Conservation (phyloP, 1,140 invertebrate genomes). For the Cyclargus thomasi region DNA sequence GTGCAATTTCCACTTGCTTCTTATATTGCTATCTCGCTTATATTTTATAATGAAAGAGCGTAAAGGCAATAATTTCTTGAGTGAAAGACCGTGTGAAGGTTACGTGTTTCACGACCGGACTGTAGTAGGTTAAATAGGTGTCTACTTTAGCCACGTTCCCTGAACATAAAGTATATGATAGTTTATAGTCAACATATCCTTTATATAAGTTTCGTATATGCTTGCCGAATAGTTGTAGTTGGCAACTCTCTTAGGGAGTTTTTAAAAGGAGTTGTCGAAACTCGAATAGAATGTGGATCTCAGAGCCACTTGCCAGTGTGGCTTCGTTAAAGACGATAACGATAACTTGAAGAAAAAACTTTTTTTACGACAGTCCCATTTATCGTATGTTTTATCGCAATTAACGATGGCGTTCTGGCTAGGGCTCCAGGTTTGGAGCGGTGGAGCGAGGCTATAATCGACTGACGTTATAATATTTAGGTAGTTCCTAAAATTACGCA, state of each 20-base stretch:
- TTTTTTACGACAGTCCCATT: not conserved
- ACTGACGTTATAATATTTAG: slow-evolving; percentile 4
- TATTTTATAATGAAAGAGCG: no score
- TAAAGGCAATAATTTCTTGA: no score
- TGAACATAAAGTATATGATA: not conserved
- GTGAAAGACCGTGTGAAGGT: no score
- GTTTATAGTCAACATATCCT: slow-evolving; percentile 12
- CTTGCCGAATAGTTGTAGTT: slow-evolving; percentile 4
- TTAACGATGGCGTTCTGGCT: not conserved
- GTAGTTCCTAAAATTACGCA: slow-evolving; percentile 3
- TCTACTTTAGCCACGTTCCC: slow-evolving; percentile 3
- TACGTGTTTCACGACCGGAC: no score
- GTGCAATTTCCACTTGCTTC: no score
- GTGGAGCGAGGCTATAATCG: slow-evolving; percentile 2
- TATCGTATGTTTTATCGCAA: not conserved
- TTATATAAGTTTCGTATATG: slow-evolving; percentile 10
- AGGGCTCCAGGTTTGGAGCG: not conserved
- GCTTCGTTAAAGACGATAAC: not conserved
- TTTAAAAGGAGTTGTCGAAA: not conserved
- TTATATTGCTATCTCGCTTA: no score
- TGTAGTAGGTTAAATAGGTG: not conserved
- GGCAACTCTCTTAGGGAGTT: not conserved
- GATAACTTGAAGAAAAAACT: no score
- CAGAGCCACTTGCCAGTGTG: not conserved
- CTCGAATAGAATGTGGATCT: not conserved